Evolutionary conservation across 2,113 vertebrate species (phyloP).

Genomic region (Rhinolophus sinicus): DNA sequence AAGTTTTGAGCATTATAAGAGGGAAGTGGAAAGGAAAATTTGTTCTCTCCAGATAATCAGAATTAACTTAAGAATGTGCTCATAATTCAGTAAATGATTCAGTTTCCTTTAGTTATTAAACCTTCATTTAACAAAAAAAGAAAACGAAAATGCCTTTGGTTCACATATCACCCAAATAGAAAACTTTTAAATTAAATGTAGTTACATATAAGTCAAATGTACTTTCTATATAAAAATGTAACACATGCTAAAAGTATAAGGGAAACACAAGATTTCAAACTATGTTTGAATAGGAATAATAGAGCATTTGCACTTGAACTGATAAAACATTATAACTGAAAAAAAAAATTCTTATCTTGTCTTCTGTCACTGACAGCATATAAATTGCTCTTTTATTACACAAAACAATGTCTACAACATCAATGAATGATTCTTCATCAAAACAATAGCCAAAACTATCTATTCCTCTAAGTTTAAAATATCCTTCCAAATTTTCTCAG

Average conservation of each 20-base stretch:
- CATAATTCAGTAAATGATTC: slow-evolving; percentile 54
- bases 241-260: background rate
- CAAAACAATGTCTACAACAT: background rate
- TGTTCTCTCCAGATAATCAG: slow-evolving; percentile 62
- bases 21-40: slow-evolving; percentile 64
- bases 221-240: background rate
- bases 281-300: background rate
- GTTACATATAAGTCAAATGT: slow-evolving; percentile 38
- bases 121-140: background rate
- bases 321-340: slow-evolving; percentile 47
- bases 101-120: slow-evolving; percentile 17
- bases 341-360: slow-evolving; percentile 46
- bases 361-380: background rate
- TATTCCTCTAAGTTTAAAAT: slow-evolving; percentile 29
- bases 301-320: slow-evolving; percentile 50
- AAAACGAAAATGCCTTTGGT: background rate
- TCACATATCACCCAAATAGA: slow-evolving; percentile 1
- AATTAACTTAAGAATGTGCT: slow-evolving; percentile 32
- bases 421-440: slow-evolving; percentile 32
- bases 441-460: slow-evolving; percentile 37
- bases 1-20: slow-evolving; percentile 68
- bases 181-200: slow-evolving; percentile 32
- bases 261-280: slow-evolving; percentile 24
- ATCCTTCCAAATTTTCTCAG: slow-evolving; percentile 63
- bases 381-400: slow-evolving; percentile 43